Evolutionary conservation across 92 coral and sea anemone species (phyloP).

Genomic region (Desmophyllum pertusum): DNA sequence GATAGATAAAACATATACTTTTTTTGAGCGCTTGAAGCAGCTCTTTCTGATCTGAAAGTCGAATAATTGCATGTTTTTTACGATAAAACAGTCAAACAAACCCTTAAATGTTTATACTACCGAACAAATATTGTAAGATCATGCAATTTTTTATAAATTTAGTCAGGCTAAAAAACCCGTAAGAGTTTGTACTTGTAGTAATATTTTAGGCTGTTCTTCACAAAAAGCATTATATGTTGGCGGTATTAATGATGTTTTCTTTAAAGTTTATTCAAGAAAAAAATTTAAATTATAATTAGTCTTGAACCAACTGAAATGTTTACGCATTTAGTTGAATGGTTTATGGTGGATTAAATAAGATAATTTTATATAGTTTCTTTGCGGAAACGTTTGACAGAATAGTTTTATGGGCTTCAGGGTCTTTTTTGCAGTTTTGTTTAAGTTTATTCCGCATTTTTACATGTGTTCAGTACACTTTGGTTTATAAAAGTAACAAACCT

Average conservation of each 20-base stretch:
- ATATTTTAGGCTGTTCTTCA: not conserved
- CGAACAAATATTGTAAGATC: not conserved
- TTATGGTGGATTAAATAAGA: not conserved
- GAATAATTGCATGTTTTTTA: not conserved
- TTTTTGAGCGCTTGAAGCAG: not conserved
- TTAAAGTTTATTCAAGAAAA: not conserved
- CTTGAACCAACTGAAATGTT: slow-evolving; percentile 1
- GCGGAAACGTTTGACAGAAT: not conserved
- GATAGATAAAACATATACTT: not conserved
- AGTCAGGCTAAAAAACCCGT: not conserved
- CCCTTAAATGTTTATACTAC: not conserved
- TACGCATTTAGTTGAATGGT: not conserved
- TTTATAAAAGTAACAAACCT: not conserved
- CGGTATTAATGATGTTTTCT: not conserved
- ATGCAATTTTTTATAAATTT: not conserved
- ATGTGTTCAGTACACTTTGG: not conserved
- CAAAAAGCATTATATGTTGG: not conserved
- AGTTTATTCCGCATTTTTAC: not conserved
- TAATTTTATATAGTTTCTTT: not conserved
- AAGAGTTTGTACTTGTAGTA: not conserved
- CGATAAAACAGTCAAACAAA: not conserved
- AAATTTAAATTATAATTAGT: not conserved
- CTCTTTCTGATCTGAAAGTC: not conserved
- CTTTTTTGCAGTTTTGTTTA: not conserved
- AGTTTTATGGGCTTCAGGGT: not conserved